phyloP scores from a whole-genome alignment of 1,140 invertebrate species.

The Cydia amplana region DNA sequence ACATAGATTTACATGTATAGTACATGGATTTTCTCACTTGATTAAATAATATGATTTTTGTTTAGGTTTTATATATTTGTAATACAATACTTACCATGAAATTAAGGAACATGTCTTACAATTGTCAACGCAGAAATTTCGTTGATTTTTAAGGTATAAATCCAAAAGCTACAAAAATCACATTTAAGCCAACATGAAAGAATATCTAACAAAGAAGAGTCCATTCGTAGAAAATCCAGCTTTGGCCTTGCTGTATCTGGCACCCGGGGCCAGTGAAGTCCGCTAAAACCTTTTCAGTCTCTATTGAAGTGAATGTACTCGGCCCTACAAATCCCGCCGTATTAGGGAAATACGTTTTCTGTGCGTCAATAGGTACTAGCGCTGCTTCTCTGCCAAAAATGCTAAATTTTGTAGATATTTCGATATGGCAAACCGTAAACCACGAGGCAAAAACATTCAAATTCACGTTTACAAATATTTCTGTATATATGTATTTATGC shows the following conservation, averaged over 20 bases:
- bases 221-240: not conserved
- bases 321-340: slow-evolving; percentile 26
- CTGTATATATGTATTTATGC: too few relatives aligned
- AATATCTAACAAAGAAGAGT: slow-evolving; percentile 3
- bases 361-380: slow-evolving; percentile 35
- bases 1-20: too few relatives aligned
- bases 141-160: not conserved
- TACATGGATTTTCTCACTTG: not conserved
- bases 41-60: not conserved
- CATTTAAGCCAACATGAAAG: not conserved
- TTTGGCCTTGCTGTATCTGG: not conserved
- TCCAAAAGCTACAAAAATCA: not conserved
- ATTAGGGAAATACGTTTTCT: slow-evolving; percentile 36
- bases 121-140: too few relatives aligned
- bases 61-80: too few relatives aligned
- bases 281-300: slow-evolving; percentile 27
- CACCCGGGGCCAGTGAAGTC: not conserved
- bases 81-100: too few relatives aligned
- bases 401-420: slow-evolving; percentile 34
- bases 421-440: slow-evolving; percentile 13
- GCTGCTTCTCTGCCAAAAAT: slow-evolving; percentile 19
- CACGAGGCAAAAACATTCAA: not conserved
- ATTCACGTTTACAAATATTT: too few relatives aligned
- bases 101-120: too few relatives aligned
- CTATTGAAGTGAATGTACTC: slow-evolving; percentile 29